Conservation (phyloP, 2,797 vertebrate genomes). For the Sebastes hopkinsi region DNA sequence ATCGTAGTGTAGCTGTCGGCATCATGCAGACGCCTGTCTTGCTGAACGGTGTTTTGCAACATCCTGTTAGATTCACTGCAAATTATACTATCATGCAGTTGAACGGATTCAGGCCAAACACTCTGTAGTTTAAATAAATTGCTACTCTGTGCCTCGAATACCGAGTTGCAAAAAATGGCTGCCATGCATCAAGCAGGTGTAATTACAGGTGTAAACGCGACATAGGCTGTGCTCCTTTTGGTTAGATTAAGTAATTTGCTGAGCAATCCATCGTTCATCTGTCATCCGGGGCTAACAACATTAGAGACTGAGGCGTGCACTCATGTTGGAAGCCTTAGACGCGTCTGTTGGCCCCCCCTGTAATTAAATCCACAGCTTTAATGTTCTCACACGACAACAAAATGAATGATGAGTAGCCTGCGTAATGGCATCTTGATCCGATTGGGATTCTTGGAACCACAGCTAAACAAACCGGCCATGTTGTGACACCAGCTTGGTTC, state of each 20-base stretch:
- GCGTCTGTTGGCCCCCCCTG: conserved; percentile 56
- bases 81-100: conserved; percentile 41
- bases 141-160: conserved; percentile 40
- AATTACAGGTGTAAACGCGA: conserved; percentile 71
- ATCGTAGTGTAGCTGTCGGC: conserved; percentile 46
- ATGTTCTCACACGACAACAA: conserved; percentile 61
- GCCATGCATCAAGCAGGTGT: conserved; percentile 63
- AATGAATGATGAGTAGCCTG: conserved; percentile 67
- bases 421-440: conserved; percentile 67
- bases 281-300: conserved; percentile 68
- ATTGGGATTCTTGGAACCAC: conserved; percentile 55
- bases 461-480: conserved; percentile 26
- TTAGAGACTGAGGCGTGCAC: conserved; percentile 59
- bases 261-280: conserved; percentile 68
- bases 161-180: conserved; percentile 36
- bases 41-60: conserved; percentile 34
- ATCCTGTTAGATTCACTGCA: conserved; percentile 45
- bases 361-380: conserved; percentile 74
- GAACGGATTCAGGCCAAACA: conserved; percentile 25
- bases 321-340: conserved; percentile 55
- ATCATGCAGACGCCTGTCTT: conserved; percentile 36
- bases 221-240: conserved; percentile 53
- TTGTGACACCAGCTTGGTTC: conserved; percentile 42
- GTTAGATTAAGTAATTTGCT: conserved; percentile 72
- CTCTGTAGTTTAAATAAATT: conserved; percentile 50